Base-by-base conservation (phyloP, 2,888 invertebrate species). In the Silvanus unidentatus region DNA sequence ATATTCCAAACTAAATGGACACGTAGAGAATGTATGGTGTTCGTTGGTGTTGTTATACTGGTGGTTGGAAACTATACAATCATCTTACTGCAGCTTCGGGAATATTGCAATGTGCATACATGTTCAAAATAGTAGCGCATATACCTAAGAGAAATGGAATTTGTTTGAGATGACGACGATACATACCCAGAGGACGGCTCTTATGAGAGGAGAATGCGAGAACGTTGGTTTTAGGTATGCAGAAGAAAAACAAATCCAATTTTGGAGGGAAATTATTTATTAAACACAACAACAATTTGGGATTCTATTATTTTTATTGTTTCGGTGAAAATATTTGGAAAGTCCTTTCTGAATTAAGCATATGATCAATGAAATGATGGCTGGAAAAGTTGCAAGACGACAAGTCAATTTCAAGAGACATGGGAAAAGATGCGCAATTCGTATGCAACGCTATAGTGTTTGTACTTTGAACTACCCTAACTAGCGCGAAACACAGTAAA, bases 391-490 rank as follows among this genome's bases (percentile, higher is more conserved):
- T 39, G 41, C 42, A 46, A 48, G 53, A 15, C 37, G n/a, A n/a
- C 13, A 12, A 5, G 32, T 32, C 50, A 53, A 55, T 57, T 55
- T 46, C 47, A 47, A 43, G 42, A 46, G n/a, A 22, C 22, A 22
- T 22, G 22, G 4, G 8, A 22, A 48, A 37, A 37, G 58, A 65
- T 59, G 56, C 51, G 59, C 60, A 57, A 64, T 64, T 65, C 58
- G 58, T 63, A 64, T 65, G 63, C 65, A 62, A 55, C 58, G 54
- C 56, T 48, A 52, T 53, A 49, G 53, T 54, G 56, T 57, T 55
- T 55, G 45, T 51, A 56, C 48, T 55, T 45, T 49, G 54, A 63
- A 62, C 57, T 59, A 59, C 56, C 58, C 53, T 22, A 22, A 55
- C 55, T 59, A 52, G 53, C 50, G 53, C 51, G 53, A 54, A 55